phyloP scores from a whole-genome alignment of 2,797 vertebrate genomes.

The Eospalax fontanierii region DNA sequence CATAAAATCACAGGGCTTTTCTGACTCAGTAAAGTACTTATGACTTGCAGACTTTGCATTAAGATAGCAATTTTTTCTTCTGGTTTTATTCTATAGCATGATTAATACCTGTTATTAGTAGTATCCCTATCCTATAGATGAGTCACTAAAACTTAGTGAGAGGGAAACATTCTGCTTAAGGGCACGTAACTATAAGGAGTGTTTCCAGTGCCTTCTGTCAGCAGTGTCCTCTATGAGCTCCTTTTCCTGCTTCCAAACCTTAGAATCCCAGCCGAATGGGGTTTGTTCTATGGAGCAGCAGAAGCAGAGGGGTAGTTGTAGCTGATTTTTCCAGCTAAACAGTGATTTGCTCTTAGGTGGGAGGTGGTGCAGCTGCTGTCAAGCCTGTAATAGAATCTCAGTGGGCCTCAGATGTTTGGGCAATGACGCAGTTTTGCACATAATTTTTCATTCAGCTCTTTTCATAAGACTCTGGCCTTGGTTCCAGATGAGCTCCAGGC shows the following conservation, averaged over 20 bases:
- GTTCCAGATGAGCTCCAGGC: constrained; percentile 44
- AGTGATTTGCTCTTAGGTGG: constrained; percentile 64
- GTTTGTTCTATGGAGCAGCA: constrained; percentile 30
- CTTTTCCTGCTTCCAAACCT: constrained; percentile 34
- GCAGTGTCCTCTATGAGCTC: neutral
- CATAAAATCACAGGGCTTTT: constrained; percentile 51
- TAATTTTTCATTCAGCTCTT: constrained; percentile 47
- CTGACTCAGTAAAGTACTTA: constrained; percentile 47
- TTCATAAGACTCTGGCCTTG: constrained; percentile 41
- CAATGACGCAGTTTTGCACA: constrained; percentile 43
- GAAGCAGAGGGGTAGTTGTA: constrained; percentile 13
- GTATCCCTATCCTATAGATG: neutral
- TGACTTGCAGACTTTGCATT: constrained; percentile 33
- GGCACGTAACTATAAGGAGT: constrained; percentile 29
- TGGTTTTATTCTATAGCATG: constrained; percentile 47
- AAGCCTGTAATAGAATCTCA: constrained; percentile 50
- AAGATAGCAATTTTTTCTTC: constrained; percentile 41
- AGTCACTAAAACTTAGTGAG: constrained; percentile 20
- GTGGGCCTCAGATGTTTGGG: constrained; percentile 35
- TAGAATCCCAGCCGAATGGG: constrained; percentile 33
- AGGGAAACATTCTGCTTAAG: constrained; percentile 31
- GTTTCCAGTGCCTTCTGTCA: constrained; percentile 28
- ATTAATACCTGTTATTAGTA: constrained; percentile 42
- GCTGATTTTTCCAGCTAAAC: constrained; percentile 42
- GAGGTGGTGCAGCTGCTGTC: constrained; percentile 16